These are phyloP conservation scores for Scaptomyza hsui DNA, from an alignment of 1,140 invertebrate genomes.

Conservation along the genomic window DNA sequence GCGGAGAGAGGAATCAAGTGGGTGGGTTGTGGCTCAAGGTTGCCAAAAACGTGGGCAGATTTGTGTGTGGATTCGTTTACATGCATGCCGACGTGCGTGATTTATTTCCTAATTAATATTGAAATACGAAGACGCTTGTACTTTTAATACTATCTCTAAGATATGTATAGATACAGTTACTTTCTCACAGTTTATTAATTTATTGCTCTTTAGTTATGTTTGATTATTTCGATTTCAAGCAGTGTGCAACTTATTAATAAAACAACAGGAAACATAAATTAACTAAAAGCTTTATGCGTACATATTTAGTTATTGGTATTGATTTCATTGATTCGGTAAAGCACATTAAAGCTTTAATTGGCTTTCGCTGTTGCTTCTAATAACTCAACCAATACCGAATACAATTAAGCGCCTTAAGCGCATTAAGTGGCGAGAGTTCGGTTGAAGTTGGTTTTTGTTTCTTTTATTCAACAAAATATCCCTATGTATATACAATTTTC, in stretches of 20 bases:
- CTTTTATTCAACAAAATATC: too few relatives aligned
- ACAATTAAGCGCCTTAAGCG: too few relatives aligned
- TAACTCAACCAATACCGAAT: too few relatives aligned
- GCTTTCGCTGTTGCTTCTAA: too few relatives aligned
- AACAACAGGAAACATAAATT: not conserved
- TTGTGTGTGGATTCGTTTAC: constrained; percentile 38
- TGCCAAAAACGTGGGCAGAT: constrained; percentile 17
- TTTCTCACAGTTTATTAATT: constrained; percentile 21
- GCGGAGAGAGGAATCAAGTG: not conserved
- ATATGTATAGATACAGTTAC: constrained; percentile 43
- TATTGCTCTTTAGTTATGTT: constrained; percentile 16
- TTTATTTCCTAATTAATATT: constrained; percentile 81
- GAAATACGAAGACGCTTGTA: constrained; percentile 81
- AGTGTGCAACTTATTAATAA: constrained; percentile 27
- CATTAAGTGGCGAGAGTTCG: too few relatives aligned
- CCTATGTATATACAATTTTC: too few relatives aligned
- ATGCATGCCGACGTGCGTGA: constrained; percentile 59
- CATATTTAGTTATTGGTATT: not conserved
- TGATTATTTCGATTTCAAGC: constrained; percentile 24
- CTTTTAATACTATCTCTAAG: constrained; percentile 81
- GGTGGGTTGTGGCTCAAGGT: constrained; percentile 9
- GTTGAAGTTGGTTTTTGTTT: too few relatives aligned
- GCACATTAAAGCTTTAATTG: too few relatives aligned
- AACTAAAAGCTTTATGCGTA: too few relatives aligned
- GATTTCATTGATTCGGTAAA: not conserved